Conservation (phyloP, 2,113 vertebrate species). For the Micromys minutus region DNA sequence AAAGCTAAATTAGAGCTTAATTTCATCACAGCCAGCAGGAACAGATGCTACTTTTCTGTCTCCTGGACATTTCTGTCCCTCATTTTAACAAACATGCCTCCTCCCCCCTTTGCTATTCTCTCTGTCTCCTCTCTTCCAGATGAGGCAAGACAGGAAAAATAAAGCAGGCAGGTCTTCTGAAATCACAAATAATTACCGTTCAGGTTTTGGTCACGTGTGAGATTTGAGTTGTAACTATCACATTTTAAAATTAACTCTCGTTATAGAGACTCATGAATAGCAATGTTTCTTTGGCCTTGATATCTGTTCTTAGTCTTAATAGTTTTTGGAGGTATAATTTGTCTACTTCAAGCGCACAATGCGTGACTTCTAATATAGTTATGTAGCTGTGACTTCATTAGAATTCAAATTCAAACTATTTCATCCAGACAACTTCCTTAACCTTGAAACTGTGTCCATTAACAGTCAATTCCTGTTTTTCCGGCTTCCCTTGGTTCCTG, state of each 20-base stretch:
- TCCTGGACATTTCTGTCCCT: conserved; percentile 68
- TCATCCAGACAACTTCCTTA: not conserved
- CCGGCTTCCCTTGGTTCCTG: not conserved
- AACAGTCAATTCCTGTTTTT: not conserved
- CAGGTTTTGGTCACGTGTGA: not conserved
- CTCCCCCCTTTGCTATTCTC: not conserved
- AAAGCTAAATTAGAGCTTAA: conserved; percentile 79
- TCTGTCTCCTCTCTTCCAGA: conserved; percentile 28
- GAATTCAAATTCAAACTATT: not conserved
- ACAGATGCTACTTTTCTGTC: conserved; percentile 79
- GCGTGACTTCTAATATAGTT: not conserved
- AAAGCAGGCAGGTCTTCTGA: not conserved
- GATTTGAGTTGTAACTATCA: not conserved
- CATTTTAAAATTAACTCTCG: conserved; percentile 16
- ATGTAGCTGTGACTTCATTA: not conserved
- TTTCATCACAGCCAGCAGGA: conserved; percentile 77
- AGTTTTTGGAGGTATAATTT: not conserved
- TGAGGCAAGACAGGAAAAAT: not conserved
- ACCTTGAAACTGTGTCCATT: not conserved
- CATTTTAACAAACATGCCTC: conserved; percentile 58
- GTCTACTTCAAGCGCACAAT: not conserved
- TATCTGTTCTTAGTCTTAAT: not conserved
- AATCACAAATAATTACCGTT: not conserved
- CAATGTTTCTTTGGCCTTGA: not conserved
- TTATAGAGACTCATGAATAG: not conserved